Percentiles rank a stretch among this genome's conserved stretches.
These are phyloP conservation scores for Eutolmus rufibarbis DNA, from an alignment of 2,888 invertebrate genomes.

Conservation along the genomic window DNA sequence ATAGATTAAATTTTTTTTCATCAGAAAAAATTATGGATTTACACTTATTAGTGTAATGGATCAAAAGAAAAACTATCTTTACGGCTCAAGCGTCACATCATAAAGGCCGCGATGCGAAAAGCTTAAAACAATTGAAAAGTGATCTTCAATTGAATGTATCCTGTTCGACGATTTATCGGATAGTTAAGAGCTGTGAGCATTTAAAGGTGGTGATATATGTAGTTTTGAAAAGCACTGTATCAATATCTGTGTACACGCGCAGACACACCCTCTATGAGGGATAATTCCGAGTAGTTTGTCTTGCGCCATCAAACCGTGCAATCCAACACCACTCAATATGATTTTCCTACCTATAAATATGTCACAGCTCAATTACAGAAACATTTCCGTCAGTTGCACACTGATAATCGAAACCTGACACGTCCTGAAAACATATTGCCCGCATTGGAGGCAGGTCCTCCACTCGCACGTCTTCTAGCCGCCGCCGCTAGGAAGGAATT, in stretches of 20 bases:
- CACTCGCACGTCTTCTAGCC: background rate
- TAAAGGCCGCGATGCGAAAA: no score
- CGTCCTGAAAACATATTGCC: background rate
- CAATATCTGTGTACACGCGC: background rate
- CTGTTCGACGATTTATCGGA: no score
- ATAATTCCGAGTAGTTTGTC: background rate
- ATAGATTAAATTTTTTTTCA: no score
- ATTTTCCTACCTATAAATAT: conserved; percentile 4
- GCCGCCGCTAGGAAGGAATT: background rate
- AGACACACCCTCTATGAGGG: background rate
- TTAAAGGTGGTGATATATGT: no score
- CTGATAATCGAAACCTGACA: background rate
- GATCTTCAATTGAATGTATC: no score
- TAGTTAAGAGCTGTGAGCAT: no score
- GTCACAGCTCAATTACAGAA: conserved; percentile 18
- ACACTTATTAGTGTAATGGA: no score
- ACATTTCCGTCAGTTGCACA: conserved; percentile 3
- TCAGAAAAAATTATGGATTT: no score
- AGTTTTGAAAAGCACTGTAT: no score
- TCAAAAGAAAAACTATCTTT: no score
- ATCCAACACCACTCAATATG: background rate
- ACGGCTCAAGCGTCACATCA: no score
- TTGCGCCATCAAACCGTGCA: background rate
- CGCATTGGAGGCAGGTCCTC: background rate
- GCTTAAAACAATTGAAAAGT: no score